Conservation (phyloP, 1,140 invertebrate species). For the Armadillidium nasatum region DNA sequence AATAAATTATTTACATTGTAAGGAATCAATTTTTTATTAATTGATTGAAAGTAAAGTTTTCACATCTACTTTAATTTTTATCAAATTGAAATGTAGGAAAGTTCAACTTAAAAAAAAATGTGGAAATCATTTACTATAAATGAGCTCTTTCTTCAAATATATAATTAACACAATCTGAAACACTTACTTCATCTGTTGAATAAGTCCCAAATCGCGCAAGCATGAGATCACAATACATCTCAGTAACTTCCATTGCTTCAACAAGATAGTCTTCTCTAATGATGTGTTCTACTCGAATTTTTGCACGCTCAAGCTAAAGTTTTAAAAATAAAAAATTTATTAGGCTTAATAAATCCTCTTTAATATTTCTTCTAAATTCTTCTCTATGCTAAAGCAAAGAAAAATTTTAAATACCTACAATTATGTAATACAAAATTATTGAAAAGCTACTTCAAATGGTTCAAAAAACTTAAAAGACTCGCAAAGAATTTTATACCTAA, state of each 20-base stretch:
- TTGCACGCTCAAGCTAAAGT: conserved; percentile 58
- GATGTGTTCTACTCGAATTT: conserved; percentile 96
- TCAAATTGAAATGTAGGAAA: too few relatives aligned
- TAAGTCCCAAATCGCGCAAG: conserved; percentile 86
- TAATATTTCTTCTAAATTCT: neutral
- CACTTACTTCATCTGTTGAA: conserved; percentile 90
- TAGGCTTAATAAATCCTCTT: conserved; percentile 12
- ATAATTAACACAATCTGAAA: too few relatives aligned
- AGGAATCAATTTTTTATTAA: too few relatives aligned
- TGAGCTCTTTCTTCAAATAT: too few relatives aligned
- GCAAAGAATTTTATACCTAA: too few relatives aligned
- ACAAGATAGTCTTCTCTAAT: conserved; percentile 98
- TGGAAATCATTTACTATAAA: too few relatives aligned
- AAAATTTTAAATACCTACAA: neutral
- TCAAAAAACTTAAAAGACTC: too few relatives aligned
- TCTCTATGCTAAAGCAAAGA: neutral
- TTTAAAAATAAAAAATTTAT: too few relatives aligned
- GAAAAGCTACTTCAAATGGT: neutral
- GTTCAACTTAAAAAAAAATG: too few relatives aligned
- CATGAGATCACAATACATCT: conserved; percentile 99
- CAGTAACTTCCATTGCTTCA: conserved; percentile 97
- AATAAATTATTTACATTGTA: too few relatives aligned
- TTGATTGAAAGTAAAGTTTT: too few relatives aligned
- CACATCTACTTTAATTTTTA: too few relatives aligned
- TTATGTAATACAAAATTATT: neutral